Percentiles rank a stretch among this genome's conserved stretches.
These are phyloP conservation scores for Harlomillsia oculata DNA, from an alignment of 1,140 invertebrate species.

Conservation along the genomic window DNA sequence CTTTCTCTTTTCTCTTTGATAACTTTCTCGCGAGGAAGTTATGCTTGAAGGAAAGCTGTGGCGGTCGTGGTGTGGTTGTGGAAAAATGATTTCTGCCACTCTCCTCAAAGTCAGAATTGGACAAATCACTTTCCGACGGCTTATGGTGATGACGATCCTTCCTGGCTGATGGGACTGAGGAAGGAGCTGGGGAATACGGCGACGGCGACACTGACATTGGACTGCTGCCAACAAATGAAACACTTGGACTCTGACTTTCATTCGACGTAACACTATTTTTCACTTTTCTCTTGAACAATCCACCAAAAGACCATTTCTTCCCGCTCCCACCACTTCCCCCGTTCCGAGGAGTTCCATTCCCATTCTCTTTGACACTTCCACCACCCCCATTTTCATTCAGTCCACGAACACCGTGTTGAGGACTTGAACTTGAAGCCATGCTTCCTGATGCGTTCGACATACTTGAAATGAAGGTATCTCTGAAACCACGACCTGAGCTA, in stretches of 20 bases:
- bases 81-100: slow-evolving; percentile 3
- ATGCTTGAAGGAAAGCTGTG: slow-evolving; percentile 18
- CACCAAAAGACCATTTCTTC: slow-evolving; percentile 34
- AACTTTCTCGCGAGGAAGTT: slow-evolving; percentile 24
- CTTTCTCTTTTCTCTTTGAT: slow-evolving; percentile 31
- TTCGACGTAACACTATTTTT: background rate
- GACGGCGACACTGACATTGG: background rate
- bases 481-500: slow-evolving; percentile 10
- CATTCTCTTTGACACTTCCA: background rate
- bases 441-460: slow-evolving; percentile 1
- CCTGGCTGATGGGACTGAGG: background rate
- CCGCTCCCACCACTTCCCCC: background rate
- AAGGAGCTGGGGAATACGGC: background rate
- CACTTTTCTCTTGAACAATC: slow-evolving; percentile 27
- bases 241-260: background rate
- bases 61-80: background rate
- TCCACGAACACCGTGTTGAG: background rate
- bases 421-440: background rate
- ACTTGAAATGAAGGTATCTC: slow-evolving; percentile 23
- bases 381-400: slow-evolving; percentile 6
- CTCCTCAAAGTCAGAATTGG: slow-evolving; percentile 20
- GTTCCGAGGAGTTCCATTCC: background rate
- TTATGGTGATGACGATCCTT: background rate
- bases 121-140: slow-evolving; percentile 17
- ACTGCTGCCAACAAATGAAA: slow-evolving; percentile 5